Evolutionary conservation across 1,140 invertebrate species (phyloP), one percentile per base, ranked within the genome.

Genomic region (Lanistes nyassanus): DNA sequence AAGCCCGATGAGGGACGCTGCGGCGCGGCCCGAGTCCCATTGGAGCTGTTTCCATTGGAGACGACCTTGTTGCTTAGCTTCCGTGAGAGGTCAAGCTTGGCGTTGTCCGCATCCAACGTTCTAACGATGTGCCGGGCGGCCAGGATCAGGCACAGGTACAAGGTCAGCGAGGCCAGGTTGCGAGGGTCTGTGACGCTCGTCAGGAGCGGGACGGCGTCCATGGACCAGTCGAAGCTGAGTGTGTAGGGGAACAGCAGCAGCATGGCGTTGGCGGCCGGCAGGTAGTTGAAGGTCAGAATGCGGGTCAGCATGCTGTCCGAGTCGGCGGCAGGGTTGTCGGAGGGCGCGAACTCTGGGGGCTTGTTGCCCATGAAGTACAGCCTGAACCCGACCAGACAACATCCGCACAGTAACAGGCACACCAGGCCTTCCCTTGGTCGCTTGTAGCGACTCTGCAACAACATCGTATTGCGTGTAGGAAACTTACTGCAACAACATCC

Each of bases 201-300:
- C 29, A 99, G 91, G n/a, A 98, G 87, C 0, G 96, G 95, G 76
- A 98, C 94, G 31, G 97, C 97, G 37, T 96, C 96, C 97, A 99
- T 98, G 53, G 97, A 98, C 97, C 97, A 99, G 91, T 99, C 97
- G 89, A 97, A 98, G 91, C 97, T 98, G 23, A 98, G 92, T 82
- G 96, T 92, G 81, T 93, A 94, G 21, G 97, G 97, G 88, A 96
- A 94, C 37, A 97, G 90, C 64, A 98, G 90, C 60, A 98, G 90
- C 94, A 95, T 97, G 36, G 95, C 91, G 90, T 99, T 98, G 34
- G 98, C 91, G 42, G 94, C 93, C 60, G 96, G 93, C 77, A 98
- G 91, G 89, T 98, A 97, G 88, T 94, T 94, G 88, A 96, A 98
- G 11, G 97, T 97, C 47, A 99, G 70, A 90, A 90, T 42, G 94